Conservation (phyloP, 1,140 invertebrate genomes). For the Heterodera schachtii region DNA sequence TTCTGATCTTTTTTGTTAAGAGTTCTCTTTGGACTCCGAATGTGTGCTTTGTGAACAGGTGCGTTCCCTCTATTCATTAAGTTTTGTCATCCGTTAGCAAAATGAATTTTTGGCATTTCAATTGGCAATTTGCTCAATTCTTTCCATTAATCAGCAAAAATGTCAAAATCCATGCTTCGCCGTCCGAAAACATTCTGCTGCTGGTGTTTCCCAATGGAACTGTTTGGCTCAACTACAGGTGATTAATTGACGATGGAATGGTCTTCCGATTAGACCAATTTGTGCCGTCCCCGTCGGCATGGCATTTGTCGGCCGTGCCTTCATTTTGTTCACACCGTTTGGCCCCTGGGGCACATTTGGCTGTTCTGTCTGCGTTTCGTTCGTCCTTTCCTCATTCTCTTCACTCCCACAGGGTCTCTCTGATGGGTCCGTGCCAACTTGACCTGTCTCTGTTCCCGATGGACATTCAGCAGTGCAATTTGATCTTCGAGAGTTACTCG, state of each 20-base stretch:
- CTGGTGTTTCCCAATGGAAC: slow-evolving; percentile 62
- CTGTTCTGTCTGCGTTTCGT: too few relatives aligned
- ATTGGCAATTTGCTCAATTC: background rate
- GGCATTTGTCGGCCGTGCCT: too few relatives aligned
- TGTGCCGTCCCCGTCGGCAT: too few relatives aligned
- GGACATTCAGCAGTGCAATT: slow-evolving; percentile 61
- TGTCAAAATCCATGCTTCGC: slow-evolving; percentile 62
- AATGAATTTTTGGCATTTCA: too few relatives aligned
- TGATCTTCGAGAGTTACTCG: slow-evolving; percentile 62
- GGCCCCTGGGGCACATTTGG: too few relatives aligned
- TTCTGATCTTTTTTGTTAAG: background rate
- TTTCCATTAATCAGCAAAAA: slow-evolving; percentile 51
- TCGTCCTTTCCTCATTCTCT: background rate
- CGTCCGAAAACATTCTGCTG: slow-evolving; percentile 58
- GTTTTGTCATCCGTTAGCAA: slow-evolving; percentile 53
- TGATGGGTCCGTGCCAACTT: slow-evolving; percentile 58
- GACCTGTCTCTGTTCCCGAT: slow-evolving; percentile 52
- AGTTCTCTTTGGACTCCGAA: slow-evolving; percentile 60
- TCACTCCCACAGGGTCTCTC: slow-evolving; percentile 38
- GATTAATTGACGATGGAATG: background rate
- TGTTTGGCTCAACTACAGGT: slow-evolving; percentile 57
- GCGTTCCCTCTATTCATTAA: background rate
- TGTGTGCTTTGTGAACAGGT: slow-evolving; percentile 48
- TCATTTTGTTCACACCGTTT: too few relatives aligned
- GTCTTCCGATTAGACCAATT: background rate